A percentile compares a stretch with the other conserved stretches of the same genome.
These are phyloP conservation scores for Ictidomys tridecemlineatus DNA, from an alignment of 2,113 vertebrate species.

Conservation along the genomic window DNA sequence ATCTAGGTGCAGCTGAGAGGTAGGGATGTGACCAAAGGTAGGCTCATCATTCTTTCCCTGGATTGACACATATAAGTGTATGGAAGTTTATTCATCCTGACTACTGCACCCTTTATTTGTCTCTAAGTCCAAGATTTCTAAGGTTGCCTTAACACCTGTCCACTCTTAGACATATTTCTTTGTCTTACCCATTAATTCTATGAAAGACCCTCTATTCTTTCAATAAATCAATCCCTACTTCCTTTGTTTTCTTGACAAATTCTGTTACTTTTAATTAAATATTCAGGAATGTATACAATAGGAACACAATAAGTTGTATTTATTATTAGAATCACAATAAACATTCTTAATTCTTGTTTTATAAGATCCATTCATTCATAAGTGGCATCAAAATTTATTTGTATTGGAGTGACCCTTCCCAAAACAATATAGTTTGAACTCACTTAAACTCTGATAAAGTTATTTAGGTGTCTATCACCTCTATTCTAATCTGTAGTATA, in stretches of 20 bases:
- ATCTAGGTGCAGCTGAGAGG: accelerated
- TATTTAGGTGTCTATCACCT: background rate
- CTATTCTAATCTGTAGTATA: background rate
- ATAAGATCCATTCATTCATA: background rate
- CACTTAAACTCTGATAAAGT: background rate
- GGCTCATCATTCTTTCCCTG: background rate
- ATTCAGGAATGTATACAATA: background rate
- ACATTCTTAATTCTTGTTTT: background rate
- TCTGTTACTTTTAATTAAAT: background rate
- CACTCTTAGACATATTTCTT: background rate
- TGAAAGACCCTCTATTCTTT: background rate
- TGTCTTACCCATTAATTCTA: background rate
- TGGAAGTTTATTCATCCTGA: background rate
- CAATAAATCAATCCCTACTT: background rate
- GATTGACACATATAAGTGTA: background rate
- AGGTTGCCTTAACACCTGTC: accelerated
- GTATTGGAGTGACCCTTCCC: background rate
- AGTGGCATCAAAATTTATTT: background rate
- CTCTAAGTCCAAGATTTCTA: background rate
- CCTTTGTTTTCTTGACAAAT: background rate
- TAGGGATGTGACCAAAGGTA: accelerated
- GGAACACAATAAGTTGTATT: background rate
- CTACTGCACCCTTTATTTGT: accelerated
- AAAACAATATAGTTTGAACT: background rate
- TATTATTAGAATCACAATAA: background rate